A percentile compares a stretch with the other conserved stretches of the same genome.
Conservation (phyloP, 2,888 invertebrate genomes). For the Ormyrus pomaceus region DNA sequence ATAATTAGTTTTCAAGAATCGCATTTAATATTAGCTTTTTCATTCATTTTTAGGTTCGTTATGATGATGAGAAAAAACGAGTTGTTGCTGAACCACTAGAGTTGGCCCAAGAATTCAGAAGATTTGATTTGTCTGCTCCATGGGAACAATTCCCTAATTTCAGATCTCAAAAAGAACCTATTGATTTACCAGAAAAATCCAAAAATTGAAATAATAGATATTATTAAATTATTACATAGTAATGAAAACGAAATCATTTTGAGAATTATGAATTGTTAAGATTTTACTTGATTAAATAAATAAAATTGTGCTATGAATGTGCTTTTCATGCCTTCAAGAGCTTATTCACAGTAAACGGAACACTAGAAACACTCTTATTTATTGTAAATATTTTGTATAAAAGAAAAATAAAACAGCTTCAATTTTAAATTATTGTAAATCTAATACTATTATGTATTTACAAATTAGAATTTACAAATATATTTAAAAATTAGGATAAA, state of each 20-base stretch:
- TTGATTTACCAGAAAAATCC: constrained; percentile 80
- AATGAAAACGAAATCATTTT: not conserved
- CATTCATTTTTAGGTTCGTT: constrained; percentile 83
- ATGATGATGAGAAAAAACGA: constrained; percentile 97
- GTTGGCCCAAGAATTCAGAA: constrained; percentile 97
- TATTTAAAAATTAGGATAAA: not conserved
- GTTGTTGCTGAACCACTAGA: constrained; percentile 98
- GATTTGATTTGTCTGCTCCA: constrained; percentile 96
- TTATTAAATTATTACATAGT: constrained; percentile 5
- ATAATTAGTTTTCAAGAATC: too few species aligned
- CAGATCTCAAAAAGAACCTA: constrained; percentile 77
- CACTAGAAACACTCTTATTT: not conserved
- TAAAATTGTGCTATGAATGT: constrained; percentile 24
- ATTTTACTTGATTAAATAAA: constrained; percentile 31
- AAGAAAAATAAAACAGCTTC: constrained; percentile 11
- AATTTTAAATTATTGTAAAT: constrained; percentile 10
- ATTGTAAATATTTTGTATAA: constrained; percentile 28
- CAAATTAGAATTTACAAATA: not conserved
- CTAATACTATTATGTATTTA: not conserved
- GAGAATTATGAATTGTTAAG: constrained; percentile 14
- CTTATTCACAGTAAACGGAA: constrained; percentile 1
- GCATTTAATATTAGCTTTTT: not conserved
- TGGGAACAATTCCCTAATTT: constrained; percentile 99
- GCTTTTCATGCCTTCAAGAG: not conserved
- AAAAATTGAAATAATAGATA: constrained; percentile 53